A percentile compares a stretch with the other conserved stretches of the same genome.
phyloP scores from a whole-genome alignment of 2,113 vertebrate genomes.

The Coryphaenoides rupestris region DNA sequence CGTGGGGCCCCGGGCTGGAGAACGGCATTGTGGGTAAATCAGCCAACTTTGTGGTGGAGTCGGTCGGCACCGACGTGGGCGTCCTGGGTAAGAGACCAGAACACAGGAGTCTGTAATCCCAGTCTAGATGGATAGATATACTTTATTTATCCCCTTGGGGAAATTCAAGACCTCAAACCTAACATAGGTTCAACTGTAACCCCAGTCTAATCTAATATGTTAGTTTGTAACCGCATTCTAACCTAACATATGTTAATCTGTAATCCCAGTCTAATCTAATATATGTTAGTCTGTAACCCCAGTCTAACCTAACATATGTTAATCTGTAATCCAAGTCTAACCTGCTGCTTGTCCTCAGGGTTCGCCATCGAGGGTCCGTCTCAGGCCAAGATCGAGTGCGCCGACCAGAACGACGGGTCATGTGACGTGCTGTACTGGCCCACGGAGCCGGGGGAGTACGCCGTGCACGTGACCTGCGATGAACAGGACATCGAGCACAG shows the following conservation, averaged over 20 bases:
- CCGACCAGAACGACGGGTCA: slow-evolving; percentile 93
- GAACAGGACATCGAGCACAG: slow-evolving; percentile 94
- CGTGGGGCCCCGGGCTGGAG: slow-evolving; percentile 93
- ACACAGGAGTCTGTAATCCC: too few species aligned
- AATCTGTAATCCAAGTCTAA: too few species aligned
- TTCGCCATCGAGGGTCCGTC: slow-evolving; percentile 98
- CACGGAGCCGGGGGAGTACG: slow-evolving; percentile 91
- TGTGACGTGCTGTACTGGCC: slow-evolving; percentile 96
- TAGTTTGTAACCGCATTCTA: too few species aligned
- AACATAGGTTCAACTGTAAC: too few species aligned
- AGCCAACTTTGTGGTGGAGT: slow-evolving; percentile 90
- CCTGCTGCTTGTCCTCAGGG: slow-evolving; percentile 63
- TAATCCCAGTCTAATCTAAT: background rate
- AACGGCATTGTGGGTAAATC: slow-evolving; percentile 87
- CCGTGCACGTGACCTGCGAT: slow-evolving; percentile 94
- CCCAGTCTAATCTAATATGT: too few species aligned
- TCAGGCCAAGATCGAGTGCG: slow-evolving; percentile 95
- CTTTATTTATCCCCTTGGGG: too few species aligned
- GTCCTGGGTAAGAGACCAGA: slow-evolving; percentile 81
- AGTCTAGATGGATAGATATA: too few species aligned
- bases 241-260: too few species aligned
- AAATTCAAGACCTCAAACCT: too few species aligned
- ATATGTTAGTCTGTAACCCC: background rate
- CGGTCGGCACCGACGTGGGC: slow-evolving; percentile 88
- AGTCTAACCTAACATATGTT: too few species aligned